Evolutionary conservation across 2,888 invertebrate species (phyloP).

Genomic region (Ectropis crepuscularia): DNA sequence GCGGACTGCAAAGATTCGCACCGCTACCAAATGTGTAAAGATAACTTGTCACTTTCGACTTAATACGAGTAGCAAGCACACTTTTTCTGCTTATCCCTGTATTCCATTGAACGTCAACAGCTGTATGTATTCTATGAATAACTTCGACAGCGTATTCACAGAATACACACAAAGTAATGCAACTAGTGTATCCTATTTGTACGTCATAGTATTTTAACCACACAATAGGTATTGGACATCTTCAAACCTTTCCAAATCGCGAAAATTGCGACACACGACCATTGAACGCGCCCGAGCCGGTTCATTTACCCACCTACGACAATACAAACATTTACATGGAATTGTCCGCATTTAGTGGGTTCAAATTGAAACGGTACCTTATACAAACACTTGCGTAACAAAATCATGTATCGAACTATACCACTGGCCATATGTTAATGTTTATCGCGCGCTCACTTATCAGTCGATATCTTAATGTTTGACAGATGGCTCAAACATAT

Average conservation of each 20-base stretch:
- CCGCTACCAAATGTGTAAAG: too few relatives aligned
- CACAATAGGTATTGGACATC: neutral
- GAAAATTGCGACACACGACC: constrained; percentile 31
- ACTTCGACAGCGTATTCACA: too few relatives aligned
- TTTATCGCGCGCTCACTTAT: constrained; percentile 78
- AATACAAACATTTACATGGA: constrained; percentile 45
- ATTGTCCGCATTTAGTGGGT: constrained; percentile 44
- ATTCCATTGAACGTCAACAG: too few relatives aligned
- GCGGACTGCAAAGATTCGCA: too few relatives aligned
- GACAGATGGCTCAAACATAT: constrained; percentile 64
- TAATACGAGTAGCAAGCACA: too few relatives aligned
- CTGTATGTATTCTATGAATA: too few relatives aligned
- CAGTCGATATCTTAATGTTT: constrained; percentile 69
- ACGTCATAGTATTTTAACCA: too few relatives aligned
- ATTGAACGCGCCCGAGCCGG: constrained; percentile 19
- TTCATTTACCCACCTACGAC: constrained; percentile 52
- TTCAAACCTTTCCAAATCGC: constrained; percentile 22
- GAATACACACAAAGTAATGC: too few relatives aligned
- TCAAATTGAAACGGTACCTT: constrained; percentile 56
- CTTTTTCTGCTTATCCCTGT: too few relatives aligned
- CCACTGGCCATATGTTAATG: constrained; percentile 69
- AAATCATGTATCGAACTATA: constrained; percentile 52
- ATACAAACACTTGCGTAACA: constrained; percentile 60
- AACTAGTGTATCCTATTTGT: too few relatives aligned
- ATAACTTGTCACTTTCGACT: too few relatives aligned